Conservation (phyloP, 2,113 vertebrate genomes). For the Tretioscincus oriximinensis region DNA sequence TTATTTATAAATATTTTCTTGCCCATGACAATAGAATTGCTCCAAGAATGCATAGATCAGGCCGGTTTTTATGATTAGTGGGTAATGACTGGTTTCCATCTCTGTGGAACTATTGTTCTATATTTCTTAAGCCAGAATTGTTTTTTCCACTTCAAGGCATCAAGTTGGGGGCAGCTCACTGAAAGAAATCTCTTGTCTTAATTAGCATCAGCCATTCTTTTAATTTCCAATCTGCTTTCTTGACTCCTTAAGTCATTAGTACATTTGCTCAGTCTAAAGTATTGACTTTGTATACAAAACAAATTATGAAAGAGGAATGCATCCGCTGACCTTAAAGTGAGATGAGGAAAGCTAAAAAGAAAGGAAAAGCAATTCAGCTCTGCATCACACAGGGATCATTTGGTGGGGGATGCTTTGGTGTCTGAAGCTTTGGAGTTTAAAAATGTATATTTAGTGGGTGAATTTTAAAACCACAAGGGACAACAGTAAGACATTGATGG, state of each 20-base stretch:
- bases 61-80: not conserved
- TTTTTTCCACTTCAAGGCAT: not conserved
- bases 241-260: not conserved
- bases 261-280: not conserved
- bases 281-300: not conserved
- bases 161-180: not conserved
- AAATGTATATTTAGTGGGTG: constrained; percentile 34
- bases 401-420: not conserved
- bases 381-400: not conserved
- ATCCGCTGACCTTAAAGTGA: not conserved
- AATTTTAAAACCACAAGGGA: constrained; percentile 11
- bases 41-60: not conserved
- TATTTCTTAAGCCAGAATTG: not conserved
- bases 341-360: not conserved
- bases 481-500: not conserved
- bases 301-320: not conserved
- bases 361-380: not conserved
- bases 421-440: constrained; percentile 1
- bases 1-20: not conserved
- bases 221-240: not conserved
- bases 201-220: not conserved
- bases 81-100: not conserved
- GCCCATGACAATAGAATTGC: not conserved
- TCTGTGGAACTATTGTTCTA: not conserved
- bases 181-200: not conserved